Base-by-base conservation (phyloP, 2,888 invertebrate genomes). In the Tipula lateralis region DNA sequence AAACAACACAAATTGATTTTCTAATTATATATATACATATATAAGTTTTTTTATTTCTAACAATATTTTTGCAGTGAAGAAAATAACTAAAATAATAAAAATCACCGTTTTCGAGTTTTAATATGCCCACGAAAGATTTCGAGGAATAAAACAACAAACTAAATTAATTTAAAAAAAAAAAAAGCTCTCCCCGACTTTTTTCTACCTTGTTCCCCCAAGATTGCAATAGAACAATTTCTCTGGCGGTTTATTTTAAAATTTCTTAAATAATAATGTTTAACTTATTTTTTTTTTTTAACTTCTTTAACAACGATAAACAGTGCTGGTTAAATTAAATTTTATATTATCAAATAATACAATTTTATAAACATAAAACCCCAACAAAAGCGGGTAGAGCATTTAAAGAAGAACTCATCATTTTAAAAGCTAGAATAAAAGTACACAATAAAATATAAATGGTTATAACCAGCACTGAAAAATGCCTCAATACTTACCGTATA, bases 1-100 rank as follows among this genome's bases (percentile, higher is more conserved):
- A 66, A 82, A 44, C 24, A 84, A 84, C n/a, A 29, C 39, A 84
- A 84, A 50, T 44, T 29, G 50, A 39, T 44, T 84, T 84, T 82
- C 29, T 66, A 24, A 24, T 16, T 50, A 24, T 66, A n/a, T 44
- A 39, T n/a, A 44, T 66, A 9, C 24, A 66, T n/a, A n/a, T n/a
- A 9, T 66, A 66, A 24, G n/a, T n/a, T 19, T 66, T 66, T 66
- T 66, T 66, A 66, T 66, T 66, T 66, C 24, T 66, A 66, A 24
- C 44, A 50, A 50, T 66, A 16, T 66, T 66, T 66, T 66, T 66
- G 66, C 66, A 66, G 66, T 66, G 66, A 66, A 66, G 66, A 66
- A 66, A 66, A 66, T 24, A 66, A 24, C 66, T 66, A 66, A 50
- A 50, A 66, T 66, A 66, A 66, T 19, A 66, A 66, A 66, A 66